These are phyloP conservation scores for Leiothrix lutea DNA, from an alignment of 2,113 vertebrate species.

Conservation along the genomic window DNA sequence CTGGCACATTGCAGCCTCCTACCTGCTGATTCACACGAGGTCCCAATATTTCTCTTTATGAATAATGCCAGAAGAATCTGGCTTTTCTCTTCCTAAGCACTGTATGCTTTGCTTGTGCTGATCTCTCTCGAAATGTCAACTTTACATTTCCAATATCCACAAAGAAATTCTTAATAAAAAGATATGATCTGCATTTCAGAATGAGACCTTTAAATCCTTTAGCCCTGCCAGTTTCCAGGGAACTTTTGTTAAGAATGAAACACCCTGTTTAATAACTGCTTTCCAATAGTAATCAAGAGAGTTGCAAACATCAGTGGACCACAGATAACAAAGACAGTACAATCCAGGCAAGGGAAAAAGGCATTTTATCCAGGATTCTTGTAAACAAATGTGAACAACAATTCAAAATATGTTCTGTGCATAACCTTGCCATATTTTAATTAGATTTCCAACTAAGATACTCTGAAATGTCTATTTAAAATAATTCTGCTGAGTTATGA, in stretches of 20 bases:
- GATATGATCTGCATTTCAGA: slow-evolving; percentile 46
- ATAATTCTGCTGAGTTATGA: background rate
- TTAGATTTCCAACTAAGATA: background rate
- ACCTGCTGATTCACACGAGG: slow-evolving; percentile 22
- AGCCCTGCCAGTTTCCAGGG: background rate
- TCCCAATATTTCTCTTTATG: slow-evolving; percentile 25
- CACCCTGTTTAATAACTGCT: background rate
- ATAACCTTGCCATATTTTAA: background rate
- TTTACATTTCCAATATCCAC: slow-evolving; percentile 50
- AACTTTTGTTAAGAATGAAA: slow-evolving; percentile 4
- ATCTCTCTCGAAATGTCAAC: slow-evolving; percentile 50
- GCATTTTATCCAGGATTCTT: background rate
- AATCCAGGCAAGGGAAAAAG: background rate
- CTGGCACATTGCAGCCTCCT: background rate
- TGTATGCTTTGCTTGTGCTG: background rate
- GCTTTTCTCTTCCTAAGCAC: background rate
- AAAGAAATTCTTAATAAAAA: slow-evolving; percentile 59
- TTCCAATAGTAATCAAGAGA: background rate
- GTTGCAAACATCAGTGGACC: background rate
- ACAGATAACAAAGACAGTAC: background rate
- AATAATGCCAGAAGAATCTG: slow-evolving; percentile 18
- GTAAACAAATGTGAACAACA: background rate
- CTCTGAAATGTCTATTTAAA: background rate
- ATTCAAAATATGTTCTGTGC: background rate
- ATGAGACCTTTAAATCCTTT: slow-evolving; percentile 43